Evolutionary conservation across 2,797 vertebrate species (phyloP).

Genomic region (Peromyscus nudipes): DNA sequence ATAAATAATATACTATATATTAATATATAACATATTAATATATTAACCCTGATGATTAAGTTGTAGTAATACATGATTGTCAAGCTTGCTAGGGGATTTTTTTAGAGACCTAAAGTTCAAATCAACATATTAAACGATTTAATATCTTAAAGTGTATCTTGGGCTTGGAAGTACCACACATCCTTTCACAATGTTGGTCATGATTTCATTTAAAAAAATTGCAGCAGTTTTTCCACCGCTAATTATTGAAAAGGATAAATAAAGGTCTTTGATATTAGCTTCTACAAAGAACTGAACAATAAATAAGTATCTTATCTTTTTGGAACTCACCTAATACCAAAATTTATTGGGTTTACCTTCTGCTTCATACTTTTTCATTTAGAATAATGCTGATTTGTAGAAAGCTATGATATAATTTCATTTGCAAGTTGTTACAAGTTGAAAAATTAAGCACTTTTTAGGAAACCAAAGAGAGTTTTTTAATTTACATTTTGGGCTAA

Average conservation of each 20-base stretch:
- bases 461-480: background rate
- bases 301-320: constrained; percentile 42
- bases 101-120: background rate
- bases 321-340: background rate
- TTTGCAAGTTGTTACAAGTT: background rate
- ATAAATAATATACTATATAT: background rate
- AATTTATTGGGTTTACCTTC: constrained; percentile 2
- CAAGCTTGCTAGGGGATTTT: background rate
- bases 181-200: background rate
- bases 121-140: background rate
- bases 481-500: background rate
- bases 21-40: background rate
- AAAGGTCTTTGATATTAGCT: background rate
- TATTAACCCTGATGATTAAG: background rate
- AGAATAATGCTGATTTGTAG: background rate
- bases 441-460: background rate
- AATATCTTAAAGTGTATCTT: constrained; percentile 11
- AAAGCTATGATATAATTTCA: background rate
- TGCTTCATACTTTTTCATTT: constrained; percentile 1
- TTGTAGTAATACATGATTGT: background rate
- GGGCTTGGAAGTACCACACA: background rate
- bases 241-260: constrained; percentile 31
- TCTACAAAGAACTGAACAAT: background rate
- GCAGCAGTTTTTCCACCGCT: background rate
- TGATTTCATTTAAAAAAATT: background rate